Conservation (phyloP, 2,888 invertebrate species). For the Lepeophtheirus nordmannii region DNA sequence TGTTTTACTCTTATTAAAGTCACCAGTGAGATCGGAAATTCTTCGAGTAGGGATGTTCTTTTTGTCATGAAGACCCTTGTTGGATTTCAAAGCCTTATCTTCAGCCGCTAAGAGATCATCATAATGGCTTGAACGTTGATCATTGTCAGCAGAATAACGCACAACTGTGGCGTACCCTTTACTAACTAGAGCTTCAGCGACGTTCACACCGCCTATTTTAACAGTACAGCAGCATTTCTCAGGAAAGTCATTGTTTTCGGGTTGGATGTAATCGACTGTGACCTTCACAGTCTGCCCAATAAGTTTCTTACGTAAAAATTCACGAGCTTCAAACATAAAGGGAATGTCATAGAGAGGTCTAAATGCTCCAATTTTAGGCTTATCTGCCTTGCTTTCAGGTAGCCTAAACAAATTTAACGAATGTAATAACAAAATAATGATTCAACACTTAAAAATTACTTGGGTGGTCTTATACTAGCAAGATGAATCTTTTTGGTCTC, state of each 20-base stretch:
- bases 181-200: constrained; percentile 78
- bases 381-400: constrained; percentile 24
- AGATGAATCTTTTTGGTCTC: constrained; percentile 78
- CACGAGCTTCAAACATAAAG: constrained; percentile 95
- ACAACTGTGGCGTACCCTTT: constrained; percentile 87
- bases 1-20: constrained; percentile 67
- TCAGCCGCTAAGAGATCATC: constrained; percentile 85
- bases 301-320: constrained; percentile 84
- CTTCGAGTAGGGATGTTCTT: constrained; percentile 53
- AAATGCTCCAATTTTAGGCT: constrained; percentile 36
- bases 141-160: constrained; percentile 84
- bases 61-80: constrained; percentile 65
- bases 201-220: constrained; percentile 47
- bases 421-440: neutral
- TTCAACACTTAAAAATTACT: neutral
- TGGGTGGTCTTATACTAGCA: constrained; percentile 58
- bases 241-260: constrained; percentile 77
- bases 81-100: constrained; percentile 71
- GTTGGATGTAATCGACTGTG: constrained; percentile 87
- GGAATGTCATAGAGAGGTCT: constrained; percentile 94
- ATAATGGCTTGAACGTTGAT: constrained; percentile 82
- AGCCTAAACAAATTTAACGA: constrained; percentile 34
- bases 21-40: constrained; percentile 31
- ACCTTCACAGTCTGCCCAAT: constrained; percentile 87
- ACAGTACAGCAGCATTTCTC: constrained; percentile 93